Conservation (phyloP, 2,888 invertebrate genomes). For the Apodemia hepburni region DNA sequence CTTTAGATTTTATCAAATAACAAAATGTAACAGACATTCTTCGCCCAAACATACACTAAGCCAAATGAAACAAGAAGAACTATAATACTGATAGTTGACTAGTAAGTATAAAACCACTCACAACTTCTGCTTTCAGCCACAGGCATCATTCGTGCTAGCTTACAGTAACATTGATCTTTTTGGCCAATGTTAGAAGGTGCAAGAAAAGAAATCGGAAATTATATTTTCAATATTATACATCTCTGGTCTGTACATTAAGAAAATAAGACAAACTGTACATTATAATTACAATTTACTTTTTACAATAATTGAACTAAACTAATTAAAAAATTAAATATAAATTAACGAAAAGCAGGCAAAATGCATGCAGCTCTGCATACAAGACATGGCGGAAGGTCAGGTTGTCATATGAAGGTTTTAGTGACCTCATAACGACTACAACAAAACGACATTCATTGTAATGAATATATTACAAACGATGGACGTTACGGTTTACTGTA, state of each 20-base stretch:
- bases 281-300: constrained; percentile 60
- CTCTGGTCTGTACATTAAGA: constrained; percentile 73
- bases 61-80: constrained; percentile 64
- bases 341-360: constrained; percentile 86
- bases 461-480: constrained; percentile 79
- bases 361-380: constrained; percentile 83
- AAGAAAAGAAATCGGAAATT: constrained; percentile 83
- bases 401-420: constrained; percentile 83
- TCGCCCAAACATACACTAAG: constrained; percentile 68
- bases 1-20: constrained; percentile 29
- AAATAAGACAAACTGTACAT: constrained; percentile 75
- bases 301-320: constrained; percentile 78
- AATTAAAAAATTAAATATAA: constrained; percentile 77
- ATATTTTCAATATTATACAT: constrained; percentile 79
- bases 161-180: constrained; percentile 85
- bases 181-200: constrained; percentile 85
- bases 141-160: constrained; percentile 60
- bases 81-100: constrained; percentile 49
- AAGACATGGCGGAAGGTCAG: constrained; percentile 84
- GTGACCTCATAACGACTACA: constrained; percentile 78
- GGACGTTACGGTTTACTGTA: constrained; percentile 77
- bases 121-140: constrained; percentile 55
- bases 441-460: constrained; percentile 86
- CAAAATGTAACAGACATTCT: constrained; percentile 44
- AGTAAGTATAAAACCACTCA: constrained; percentile 53